Percentiles rank a stretch among this genome's conserved stretches.
These are phyloP conservation scores for Mallotus villosus DNA, from an alignment of 2,797 vertebrate genomes.

Conservation along the genomic window DNA sequence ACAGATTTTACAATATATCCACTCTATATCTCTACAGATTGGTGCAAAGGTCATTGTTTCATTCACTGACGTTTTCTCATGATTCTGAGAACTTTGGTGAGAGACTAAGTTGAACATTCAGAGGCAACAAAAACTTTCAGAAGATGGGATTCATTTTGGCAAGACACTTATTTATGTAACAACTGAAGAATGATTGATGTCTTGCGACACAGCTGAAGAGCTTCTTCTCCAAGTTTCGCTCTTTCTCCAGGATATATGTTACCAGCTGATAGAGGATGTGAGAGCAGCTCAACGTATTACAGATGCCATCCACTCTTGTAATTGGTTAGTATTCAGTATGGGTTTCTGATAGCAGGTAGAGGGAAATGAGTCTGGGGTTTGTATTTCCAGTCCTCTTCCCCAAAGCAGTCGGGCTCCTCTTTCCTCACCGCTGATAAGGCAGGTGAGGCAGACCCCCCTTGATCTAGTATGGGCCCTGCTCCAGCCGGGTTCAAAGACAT, in stretches of 20 bases:
- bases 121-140: neutral
- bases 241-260: neutral
- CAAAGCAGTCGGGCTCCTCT: neutral
- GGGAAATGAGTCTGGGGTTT: conserved; percentile 7
- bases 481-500: conserved; percentile 13
- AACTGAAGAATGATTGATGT: neutral
- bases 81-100: too few relatives aligned
- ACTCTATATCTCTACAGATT: conserved; percentile 48
- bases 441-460: neutral
- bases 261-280: neutral
- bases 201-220: neutral
- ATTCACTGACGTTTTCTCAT: neutral
- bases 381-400: conserved; percentile 3
- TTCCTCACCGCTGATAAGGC: conserved; percentile 1
- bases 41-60: conserved; percentile 67
- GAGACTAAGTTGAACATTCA: too few relatives aligned
- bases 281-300: neutral
- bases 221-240: neutral
- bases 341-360: conserved; percentile 1
- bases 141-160: neutral
- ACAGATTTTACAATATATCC: conserved; percentile 68
- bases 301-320: neutral
- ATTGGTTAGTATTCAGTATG: conserved; percentile 4
- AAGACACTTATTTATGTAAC: neutral
- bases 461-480: neutral